Conservation (phyloP, 2,888 invertebrate species). For the Sympetrum striolatum region DNA sequence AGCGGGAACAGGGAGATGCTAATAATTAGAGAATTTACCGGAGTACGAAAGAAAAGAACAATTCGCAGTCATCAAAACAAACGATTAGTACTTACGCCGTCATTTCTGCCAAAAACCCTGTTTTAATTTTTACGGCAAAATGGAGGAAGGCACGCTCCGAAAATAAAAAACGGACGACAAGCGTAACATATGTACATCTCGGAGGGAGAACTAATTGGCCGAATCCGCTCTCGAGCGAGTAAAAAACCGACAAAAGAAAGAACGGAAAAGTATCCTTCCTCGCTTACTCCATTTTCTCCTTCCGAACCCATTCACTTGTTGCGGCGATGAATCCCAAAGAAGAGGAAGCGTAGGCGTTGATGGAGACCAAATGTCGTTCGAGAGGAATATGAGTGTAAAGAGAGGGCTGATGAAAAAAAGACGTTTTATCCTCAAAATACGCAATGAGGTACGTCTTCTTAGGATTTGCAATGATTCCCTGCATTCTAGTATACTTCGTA, state of each 20-base stretch:
- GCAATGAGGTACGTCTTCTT: too few relatives aligned
- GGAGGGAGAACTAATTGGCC: neutral
- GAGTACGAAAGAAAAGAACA: neutral
- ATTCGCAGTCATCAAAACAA: neutral
- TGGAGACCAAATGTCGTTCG: neutral
- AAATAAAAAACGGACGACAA: neutral
- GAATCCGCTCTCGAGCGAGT: neutral
- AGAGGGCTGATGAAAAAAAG: neutral
- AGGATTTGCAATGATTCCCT: too few relatives aligned
- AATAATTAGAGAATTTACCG: neutral
- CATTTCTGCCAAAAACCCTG: neutral
- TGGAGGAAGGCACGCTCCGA: neutral
- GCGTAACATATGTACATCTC: neutral
- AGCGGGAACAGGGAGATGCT: neutral
- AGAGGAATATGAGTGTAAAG: neutral
- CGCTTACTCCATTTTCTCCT: neutral
- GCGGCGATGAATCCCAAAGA: neutral
- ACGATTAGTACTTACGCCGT: neutral
- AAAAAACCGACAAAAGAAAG: neutral
- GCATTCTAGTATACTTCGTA: too few relatives aligned
- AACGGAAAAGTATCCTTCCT: neutral
- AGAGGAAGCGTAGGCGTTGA: neutral
- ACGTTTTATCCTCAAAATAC: too few relatives aligned
- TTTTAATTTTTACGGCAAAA: neutral
- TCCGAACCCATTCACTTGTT: neutral